phyloP scores from a whole-genome alignment of 2,888 invertebrate species.

The Apotomis capreana region DNA sequence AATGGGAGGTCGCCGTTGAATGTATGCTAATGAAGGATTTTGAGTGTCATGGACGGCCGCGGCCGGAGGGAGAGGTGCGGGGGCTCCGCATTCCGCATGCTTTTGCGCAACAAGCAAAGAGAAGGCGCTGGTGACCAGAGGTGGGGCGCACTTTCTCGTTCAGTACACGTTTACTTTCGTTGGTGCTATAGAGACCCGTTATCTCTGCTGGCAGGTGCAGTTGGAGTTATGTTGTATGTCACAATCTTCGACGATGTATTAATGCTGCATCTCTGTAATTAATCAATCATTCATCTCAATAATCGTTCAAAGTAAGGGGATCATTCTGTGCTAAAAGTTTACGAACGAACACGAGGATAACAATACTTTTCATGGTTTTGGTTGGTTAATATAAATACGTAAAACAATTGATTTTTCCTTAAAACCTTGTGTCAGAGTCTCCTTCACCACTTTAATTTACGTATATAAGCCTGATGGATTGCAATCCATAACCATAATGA shows the following conservation, averaged over 20 bases:
- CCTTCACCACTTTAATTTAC: too few relatives aligned
- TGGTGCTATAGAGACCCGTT: constrained; percentile 72
- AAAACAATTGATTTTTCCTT: too few relatives aligned
- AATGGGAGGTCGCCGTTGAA: constrained; percentile 53
- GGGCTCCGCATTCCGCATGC: constrained; percentile 57
- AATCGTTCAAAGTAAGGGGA: too few relatives aligned
- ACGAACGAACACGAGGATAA: too few relatives aligned
- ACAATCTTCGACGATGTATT: constrained; percentile 5
- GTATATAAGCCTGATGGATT: too few relatives aligned
- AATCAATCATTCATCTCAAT: neutral
- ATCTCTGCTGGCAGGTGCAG: constrained; percentile 81
- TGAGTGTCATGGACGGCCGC: constrained; percentile 55
- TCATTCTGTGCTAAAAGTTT: neutral
- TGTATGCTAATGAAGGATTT: constrained; percentile 60
- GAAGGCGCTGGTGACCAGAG: constrained; percentile 61
- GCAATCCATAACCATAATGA: too few relatives aligned
- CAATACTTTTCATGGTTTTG: too few relatives aligned
- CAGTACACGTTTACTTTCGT: constrained; percentile 80
- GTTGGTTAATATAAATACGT: too few relatives aligned
- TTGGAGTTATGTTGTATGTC: constrained; percentile 40
- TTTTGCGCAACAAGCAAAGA: constrained; percentile 78
- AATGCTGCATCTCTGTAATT: neutral
- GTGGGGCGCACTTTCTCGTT: constrained; percentile 76
- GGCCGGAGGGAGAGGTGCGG: constrained; percentile 38
- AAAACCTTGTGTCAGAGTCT: too few relatives aligned